Evolutionary conservation across 2,888 invertebrate genomes (phyloP).

Genomic region (Sepiola atlantica): DNA sequence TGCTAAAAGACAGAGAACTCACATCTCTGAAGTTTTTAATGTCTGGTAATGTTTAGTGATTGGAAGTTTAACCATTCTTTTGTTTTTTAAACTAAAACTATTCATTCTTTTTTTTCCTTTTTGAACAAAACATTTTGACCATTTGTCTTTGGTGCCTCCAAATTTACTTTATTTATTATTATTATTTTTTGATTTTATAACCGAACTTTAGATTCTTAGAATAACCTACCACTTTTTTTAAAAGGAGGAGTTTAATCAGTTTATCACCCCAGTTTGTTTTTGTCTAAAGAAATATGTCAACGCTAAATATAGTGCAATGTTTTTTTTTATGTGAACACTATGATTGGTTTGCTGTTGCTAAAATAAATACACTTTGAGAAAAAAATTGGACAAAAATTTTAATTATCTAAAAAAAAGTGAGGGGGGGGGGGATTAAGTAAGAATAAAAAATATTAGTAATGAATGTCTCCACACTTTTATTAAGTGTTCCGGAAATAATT

Average conservation of each 20-base stretch:
- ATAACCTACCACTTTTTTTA: neutral
- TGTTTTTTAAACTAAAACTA: no score
- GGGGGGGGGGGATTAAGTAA: no score
- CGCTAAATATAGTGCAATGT: neutral
- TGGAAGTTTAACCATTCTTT: no score
- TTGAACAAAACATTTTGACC: neutral
- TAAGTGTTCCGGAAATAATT: neutral
- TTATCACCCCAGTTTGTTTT: neutral
- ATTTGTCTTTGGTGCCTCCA: neutral
- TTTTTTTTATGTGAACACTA: neutral
- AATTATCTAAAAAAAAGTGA: neutral
- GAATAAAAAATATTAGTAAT: neutral
- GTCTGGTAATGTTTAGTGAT: no score
- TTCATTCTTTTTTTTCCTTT: neutral
- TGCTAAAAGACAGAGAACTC: no score
- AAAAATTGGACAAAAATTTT: neutral
- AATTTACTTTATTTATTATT: neutral
- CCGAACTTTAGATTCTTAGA: neutral
- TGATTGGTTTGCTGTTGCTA: neutral
- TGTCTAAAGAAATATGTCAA: neutral
- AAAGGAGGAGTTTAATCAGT: neutral
- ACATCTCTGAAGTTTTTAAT: no score
- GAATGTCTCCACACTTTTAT: neutral
- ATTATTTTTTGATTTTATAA: neutral
- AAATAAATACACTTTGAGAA: neutral